Evolutionary conservation across 2,888 invertebrate species (phyloP).

Genomic region (Eulithis prunata): DNA sequence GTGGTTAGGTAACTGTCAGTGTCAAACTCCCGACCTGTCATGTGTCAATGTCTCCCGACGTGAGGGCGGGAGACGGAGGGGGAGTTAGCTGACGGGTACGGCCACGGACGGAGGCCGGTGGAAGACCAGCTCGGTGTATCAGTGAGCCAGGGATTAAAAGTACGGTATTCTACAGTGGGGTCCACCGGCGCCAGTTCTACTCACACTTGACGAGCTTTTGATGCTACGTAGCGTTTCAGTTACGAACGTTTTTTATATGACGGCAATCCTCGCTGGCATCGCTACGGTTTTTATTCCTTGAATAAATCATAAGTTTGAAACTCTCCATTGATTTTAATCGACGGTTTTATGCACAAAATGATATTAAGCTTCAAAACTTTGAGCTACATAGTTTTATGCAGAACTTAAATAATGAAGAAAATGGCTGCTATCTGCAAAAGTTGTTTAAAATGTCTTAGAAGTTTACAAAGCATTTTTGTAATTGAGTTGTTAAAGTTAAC

Average conservation of each 20-base stretch:
- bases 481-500: not conserved
- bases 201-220: not conserved
- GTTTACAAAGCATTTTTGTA: conserved; percentile 20
- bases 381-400: conserved; percentile 19
- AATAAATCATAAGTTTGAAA: conserved; percentile 33
- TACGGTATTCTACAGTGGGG: too few relatives aligned
- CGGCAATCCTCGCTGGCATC: conserved; percentile 30
- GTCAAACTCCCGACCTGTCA: too few relatives aligned
- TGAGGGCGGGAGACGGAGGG: too few relatives aligned
- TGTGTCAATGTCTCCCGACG: too few relatives aligned
- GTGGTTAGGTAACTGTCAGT: too few relatives aligned
- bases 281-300: conserved; percentile 28
- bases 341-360: conserved; percentile 30
- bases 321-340: conserved; percentile 29
- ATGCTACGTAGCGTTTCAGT: conserved; percentile 21
- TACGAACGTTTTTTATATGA: conserved; percentile 40
- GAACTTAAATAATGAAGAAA: conserved; percentile 15
- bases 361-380: conserved; percentile 20
- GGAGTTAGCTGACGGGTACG: too few relatives aligned
- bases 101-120: too few relatives aligned
- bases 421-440: not conserved
- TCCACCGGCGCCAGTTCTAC: too few relatives aligned
- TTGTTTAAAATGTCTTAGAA: conserved; percentile 4
- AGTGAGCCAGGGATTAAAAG: too few relatives aligned
- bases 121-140: too few relatives aligned